A percentile compares a stretch with the other conserved stretches of the same genome.
These are phyloP conservation scores for Nematolebias whitei DNA, from an alignment of 2,113 vertebrate species.

Conservation along the genomic window DNA sequence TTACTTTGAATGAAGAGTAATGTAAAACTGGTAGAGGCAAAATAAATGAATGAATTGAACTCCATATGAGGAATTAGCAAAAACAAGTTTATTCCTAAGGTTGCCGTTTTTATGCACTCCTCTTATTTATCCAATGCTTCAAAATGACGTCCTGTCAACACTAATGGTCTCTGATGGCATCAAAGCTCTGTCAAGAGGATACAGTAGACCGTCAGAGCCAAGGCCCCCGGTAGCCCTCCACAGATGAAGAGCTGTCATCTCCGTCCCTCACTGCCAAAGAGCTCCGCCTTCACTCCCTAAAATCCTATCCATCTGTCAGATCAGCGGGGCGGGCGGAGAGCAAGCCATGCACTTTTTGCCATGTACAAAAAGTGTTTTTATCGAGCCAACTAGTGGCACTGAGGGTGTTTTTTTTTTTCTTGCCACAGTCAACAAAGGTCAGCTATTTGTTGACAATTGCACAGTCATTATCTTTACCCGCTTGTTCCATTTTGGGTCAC, in stretches of 20 bases:
- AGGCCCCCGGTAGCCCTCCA: conserved; percentile 55
- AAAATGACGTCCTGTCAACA: conserved; percentile 60
- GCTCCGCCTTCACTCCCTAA: conserved; percentile 50
- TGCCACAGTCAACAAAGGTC: conserved; percentile 31
- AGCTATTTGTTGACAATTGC: conserved; percentile 7
- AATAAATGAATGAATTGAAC: not conserved
- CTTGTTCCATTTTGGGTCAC: no score
- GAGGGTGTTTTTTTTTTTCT: conserved; percentile 22
- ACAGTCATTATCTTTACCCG: no score
- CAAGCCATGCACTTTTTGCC: conserved; percentile 67
- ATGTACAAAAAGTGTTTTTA: conserved; percentile 44
- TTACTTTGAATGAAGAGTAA: conserved; percentile 1
- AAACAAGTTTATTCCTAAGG: conserved; percentile 28
- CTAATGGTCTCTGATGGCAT: conserved; percentile 71
- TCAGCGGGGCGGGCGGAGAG: conserved; percentile 58
- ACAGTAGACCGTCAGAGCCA: conserved; percentile 64
- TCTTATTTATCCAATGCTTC: conserved; percentile 50
- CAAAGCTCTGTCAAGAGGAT: conserved; percentile 67
- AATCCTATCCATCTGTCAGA: conserved; percentile 70
- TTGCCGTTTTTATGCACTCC: conserved; percentile 46
- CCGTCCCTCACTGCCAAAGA: conserved; percentile 60
- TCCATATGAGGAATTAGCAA: conserved; percentile 22
- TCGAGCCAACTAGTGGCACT: conserved; percentile 30
- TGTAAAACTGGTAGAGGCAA: conserved; percentile 2
- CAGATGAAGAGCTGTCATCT: conserved; percentile 67